Percentiles rank a stretch among this genome's conserved stretches.
phyloP scores from a whole-genome alignment of 1,140 invertebrate species.

The Drosophila nikananu region DNA sequence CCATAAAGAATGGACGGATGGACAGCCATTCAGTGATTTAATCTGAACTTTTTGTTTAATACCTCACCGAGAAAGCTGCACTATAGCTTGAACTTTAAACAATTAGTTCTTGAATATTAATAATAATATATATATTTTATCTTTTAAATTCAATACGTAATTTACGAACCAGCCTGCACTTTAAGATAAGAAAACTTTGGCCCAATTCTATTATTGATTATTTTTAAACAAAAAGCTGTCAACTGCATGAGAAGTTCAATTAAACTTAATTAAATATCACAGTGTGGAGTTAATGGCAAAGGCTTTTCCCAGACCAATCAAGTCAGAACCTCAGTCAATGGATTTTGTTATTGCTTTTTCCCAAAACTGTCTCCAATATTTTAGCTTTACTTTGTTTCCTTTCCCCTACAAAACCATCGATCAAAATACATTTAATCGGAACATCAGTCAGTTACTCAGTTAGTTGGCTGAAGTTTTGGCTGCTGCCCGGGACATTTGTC shows the following conservation, averaged over 20 bases:
- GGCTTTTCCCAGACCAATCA: not conserved
- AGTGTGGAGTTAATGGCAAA: not conserved
- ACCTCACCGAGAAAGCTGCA: not conserved
- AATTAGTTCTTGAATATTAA: too few species aligned
- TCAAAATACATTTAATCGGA: slow-evolving; percentile 15
- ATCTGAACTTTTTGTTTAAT: not conserved
- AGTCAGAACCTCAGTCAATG: not conserved
- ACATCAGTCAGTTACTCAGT: slow-evolving; percentile 19
- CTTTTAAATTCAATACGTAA: too few species aligned
- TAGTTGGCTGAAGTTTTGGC: slow-evolving; percentile 12
- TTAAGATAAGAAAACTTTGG: not conserved
- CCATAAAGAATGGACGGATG: too few species aligned
- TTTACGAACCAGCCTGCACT: too few species aligned
- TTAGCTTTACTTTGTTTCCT: not conserved
- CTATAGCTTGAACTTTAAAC: too few species aligned
- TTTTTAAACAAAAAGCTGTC: not conserved
- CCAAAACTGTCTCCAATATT: not conserved
- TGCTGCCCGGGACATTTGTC: slow-evolving; percentile 28
- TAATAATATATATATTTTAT: not conserved
- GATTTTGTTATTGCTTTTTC: not conserved
- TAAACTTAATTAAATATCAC: not conserved
- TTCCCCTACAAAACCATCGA: slow-evolving; percentile 8
- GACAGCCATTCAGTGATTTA: too few species aligned
- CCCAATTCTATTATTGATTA: not conserved
- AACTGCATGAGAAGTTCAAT: not conserved